Conservation (phyloP, 2,113 vertebrate species). For the Toxotes jaculatrix region DNA sequence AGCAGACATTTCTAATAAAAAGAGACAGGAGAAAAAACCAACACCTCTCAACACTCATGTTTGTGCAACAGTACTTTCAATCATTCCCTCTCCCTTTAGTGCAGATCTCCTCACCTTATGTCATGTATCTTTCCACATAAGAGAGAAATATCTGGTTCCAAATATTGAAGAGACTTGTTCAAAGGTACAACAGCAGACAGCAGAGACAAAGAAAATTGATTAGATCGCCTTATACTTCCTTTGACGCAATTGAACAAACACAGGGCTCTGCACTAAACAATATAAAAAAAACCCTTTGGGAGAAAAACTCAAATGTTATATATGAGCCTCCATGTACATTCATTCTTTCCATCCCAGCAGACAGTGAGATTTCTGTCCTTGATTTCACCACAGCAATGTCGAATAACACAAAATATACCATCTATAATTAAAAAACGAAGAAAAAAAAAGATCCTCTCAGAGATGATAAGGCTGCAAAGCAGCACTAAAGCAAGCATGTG, state of each 20-base stretch:
- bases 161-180: neutral
- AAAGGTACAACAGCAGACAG: neutral
- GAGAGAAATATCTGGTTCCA: neutral
- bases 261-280: neutral
- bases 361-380: neutral
- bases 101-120: neutral
- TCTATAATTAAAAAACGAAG: slow-evolving; percentile 15
- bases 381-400: neutral
- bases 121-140: neutral
- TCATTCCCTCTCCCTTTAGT: too few relatives aligned
- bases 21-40: neutral
- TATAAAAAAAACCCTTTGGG: neutral
- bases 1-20: too few relatives aligned
- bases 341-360: neutral
- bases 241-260: neutral
- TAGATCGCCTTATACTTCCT: neutral
- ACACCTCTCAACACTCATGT: neutral
- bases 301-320: neutral
- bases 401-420: slow-evolving; percentile 1
- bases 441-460: neutral
- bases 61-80: neutral
- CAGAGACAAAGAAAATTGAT: neutral
- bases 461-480: neutral
- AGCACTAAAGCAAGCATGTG: slow-evolving; percentile 5
- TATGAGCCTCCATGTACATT: neutral